These are phyloP conservation scores for Aphelenchoides avenae DNA, from an alignment of 1,140 invertebrate genomes.

Conservation along the genomic window DNA sequence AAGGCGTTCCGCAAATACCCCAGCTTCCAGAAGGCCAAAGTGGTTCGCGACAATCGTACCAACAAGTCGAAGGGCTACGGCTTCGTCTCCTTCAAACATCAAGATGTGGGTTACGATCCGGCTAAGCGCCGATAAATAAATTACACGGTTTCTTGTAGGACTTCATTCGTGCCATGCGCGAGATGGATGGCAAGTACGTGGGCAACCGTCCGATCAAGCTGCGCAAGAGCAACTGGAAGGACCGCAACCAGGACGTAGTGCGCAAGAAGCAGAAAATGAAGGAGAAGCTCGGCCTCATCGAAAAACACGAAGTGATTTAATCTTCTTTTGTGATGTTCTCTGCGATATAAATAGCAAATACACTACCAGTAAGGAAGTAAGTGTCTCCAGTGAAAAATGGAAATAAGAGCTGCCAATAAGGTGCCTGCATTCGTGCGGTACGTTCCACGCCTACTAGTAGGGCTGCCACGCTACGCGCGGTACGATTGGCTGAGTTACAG, in stretches of 20 bases:
- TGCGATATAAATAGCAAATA: too few species aligned
- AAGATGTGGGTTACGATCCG: constrained; percentile 60
- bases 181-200: constrained; percentile 88
- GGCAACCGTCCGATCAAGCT: constrained; percentile 96
- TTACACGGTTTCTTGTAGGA: constrained; percentile 66
- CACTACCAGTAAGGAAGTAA: too few species aligned
- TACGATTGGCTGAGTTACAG: too few species aligned
- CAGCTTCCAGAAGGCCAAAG: constrained; percentile 88
- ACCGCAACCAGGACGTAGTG: constrained; percentile 84
- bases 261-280: constrained; percentile 91
- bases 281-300: constrained; percentile 62
- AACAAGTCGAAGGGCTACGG: constrained; percentile 99
- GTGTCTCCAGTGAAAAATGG: too few species aligned
- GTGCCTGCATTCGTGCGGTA: too few species aligned
- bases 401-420: too few species aligned
- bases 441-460: too few species aligned
- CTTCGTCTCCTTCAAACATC: constrained; percentile 96
- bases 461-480: too few species aligned
- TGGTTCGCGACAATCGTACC: constrained; percentile 88
- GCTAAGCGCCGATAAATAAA: not conserved
- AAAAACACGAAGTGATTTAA: too few species aligned
- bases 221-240: constrained; percentile 90
- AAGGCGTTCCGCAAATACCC: constrained; percentile 90
- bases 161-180: constrained; percentile 95
- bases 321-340: too few species aligned